A percentile compares a stretch with the other conserved stretches of the same genome.
These are phyloP conservation scores for Eupeodes corollae DNA, from an alignment of 1,140 invertebrate species.

Conservation along the genomic window DNA sequence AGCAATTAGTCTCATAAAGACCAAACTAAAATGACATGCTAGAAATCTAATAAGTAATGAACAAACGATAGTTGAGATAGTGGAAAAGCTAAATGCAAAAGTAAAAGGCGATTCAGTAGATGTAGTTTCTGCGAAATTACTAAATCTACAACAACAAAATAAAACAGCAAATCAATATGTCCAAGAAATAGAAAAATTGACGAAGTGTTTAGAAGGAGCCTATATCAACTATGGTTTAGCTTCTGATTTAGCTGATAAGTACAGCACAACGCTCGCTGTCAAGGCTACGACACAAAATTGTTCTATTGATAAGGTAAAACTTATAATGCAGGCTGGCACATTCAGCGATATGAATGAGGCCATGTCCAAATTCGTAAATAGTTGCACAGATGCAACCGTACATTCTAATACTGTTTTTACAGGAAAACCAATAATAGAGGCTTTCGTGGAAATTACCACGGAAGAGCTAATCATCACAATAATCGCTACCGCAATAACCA, in stretches of 20 bases:
- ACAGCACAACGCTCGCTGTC: neutral
- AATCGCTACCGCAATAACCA: neutral
- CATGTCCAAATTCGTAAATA: slow-evolving; percentile 8
- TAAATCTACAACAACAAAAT: neutral
- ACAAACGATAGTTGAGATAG: neutral
- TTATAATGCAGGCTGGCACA: neutral
- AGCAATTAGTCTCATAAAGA: neutral
- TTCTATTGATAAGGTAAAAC: neutral
- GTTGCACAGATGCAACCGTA: slow-evolving; percentile 3
- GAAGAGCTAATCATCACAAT: neutral
- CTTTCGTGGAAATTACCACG: neutral
- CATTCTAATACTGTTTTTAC: neutral
- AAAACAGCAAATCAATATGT: neutral
- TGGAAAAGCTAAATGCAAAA: neutral
- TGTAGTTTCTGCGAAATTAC: neutral
- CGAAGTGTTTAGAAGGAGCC: neutral
- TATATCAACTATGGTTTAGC: neutral
- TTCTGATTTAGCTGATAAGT: neutral
- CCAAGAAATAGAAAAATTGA: neutral
- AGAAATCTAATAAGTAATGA: neutral
- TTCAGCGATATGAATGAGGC: slow-evolving; percentile 7
- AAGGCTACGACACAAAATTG: neutral
- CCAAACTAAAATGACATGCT: neutral
- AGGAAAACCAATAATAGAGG: neutral
- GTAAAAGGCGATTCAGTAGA: neutral